These are phyloP conservation scores for Neolamprologus cancellatus DNA, from an alignment of 2,113 vertebrate genomes.

Conservation along the genomic window DNA sequence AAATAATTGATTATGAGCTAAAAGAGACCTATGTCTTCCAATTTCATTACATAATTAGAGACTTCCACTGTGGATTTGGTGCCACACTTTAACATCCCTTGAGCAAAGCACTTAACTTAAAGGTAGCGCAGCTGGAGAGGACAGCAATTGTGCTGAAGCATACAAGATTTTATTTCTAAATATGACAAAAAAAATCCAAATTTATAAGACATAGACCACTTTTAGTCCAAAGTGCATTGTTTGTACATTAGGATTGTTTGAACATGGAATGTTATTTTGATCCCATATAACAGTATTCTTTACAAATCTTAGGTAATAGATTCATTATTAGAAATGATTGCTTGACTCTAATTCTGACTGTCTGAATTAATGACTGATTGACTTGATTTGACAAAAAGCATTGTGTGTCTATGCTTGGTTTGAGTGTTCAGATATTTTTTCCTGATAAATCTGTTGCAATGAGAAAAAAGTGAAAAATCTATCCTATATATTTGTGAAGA, in stretches of 20 bases:
- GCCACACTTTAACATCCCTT: not conserved
- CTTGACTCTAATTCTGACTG: slow-evolving; percentile 14
- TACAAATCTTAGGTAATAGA: slow-evolving; percentile 1
- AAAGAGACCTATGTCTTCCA: slow-evolving; percentile 3
- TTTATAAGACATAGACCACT: not conserved
- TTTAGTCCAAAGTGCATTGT: slow-evolving; percentile 10
- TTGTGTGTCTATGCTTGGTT: slow-evolving; percentile 5
- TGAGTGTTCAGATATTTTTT: slow-evolving; percentile 46
- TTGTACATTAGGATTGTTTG: slow-evolving; percentile 31
- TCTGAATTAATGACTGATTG: not conserved
- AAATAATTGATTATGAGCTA: not conserved
- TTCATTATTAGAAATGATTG: not conserved
- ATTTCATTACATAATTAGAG: not conserved
- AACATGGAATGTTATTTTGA: slow-evolving; percentile 43
- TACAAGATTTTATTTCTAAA: not conserved
- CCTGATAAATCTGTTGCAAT: slow-evolving; percentile 1
- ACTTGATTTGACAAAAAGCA: not conserved
- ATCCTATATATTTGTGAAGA: slow-evolving; percentile 61
- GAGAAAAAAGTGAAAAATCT: slow-evolving; percentile 8
- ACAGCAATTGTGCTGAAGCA: not conserved
- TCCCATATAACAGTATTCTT: not conserved
- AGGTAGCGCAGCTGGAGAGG: not conserved
- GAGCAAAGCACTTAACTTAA: not conserved
- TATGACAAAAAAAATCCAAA: not conserved
- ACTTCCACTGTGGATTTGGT: not conserved